These are phyloP conservation scores for Clarias pachynema DNA, from an alignment of 2,797 vertebrate genomes.

Conservation along the genomic window DNA sequence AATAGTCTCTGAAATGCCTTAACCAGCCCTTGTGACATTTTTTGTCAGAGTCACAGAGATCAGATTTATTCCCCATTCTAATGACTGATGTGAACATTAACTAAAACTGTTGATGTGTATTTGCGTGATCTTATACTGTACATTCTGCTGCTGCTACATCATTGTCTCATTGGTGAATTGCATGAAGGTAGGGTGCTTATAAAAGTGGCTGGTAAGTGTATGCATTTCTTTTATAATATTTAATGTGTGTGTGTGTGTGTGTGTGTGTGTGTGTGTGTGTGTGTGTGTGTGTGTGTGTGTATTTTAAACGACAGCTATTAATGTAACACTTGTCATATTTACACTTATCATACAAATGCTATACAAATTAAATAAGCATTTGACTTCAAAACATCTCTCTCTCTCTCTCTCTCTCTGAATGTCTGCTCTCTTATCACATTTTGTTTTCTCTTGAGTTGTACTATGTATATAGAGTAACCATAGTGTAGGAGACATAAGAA, in stretches of 20 bases:
- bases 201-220: neutral
- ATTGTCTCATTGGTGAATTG: neutral
- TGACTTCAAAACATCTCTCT: constrained; percentile 3
- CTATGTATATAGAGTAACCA: constrained; percentile 47
- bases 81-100: neutral
- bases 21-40: neutral
- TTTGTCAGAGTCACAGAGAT: neutral
- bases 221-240: neutral
- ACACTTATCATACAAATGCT: neutral
- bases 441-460: constrained; percentile 16
- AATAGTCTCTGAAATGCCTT: neutral
- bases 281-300: neutral
- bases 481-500: constrained; percentile 44
- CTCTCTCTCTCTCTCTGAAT: neutral
- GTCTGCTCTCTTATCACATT: constrained; percentile 24
- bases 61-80: neutral
- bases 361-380: neutral
- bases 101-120: neutral
- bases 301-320: neutral
- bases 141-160: neutral
- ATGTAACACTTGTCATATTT: neutral
- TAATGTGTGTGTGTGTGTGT: neutral
- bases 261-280: no score
- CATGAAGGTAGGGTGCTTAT: neutral
- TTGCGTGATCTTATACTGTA: neutral